These are phyloP conservation scores for Eclectus roratus DNA, from an alignment of 2,113 vertebrate genomes.

Conservation along the genomic window DNA sequence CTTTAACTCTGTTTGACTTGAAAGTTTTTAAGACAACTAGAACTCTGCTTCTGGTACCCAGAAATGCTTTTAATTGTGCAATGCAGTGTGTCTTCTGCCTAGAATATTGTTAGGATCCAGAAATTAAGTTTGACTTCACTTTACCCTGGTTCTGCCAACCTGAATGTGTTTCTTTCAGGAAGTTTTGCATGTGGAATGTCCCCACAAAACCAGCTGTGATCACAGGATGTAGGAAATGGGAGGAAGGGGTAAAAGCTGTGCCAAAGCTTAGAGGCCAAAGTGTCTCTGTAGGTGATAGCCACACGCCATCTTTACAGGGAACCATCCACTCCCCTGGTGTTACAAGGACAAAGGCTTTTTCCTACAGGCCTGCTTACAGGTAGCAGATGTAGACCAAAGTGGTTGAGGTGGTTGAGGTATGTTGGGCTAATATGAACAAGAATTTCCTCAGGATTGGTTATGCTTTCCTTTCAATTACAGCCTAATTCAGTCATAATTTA, in stretches of 20 bases:
- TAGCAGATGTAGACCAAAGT: not conserved
- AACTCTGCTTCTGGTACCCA: not conserved
- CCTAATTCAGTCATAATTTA: not conserved
- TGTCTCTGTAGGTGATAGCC: not conserved
- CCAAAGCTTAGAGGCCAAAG: not conserved
- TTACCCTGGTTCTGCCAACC: not conserved
- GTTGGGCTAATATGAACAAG: not conserved
- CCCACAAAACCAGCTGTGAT: not conserved
- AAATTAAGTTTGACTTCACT: not conserved
- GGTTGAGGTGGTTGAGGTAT: not conserved
- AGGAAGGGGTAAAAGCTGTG: not conserved
- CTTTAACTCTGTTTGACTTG: not conserved
- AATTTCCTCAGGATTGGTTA: not conserved
- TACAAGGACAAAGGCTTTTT: not conserved
- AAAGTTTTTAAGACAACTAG: not conserved
- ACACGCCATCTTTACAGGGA: not conserved
- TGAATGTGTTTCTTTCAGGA: not conserved
- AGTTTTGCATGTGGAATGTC: not conserved
- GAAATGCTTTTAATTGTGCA: not conserved
- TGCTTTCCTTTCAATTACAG: not conserved
- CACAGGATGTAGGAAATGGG: not conserved
- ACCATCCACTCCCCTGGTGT: not conserved
- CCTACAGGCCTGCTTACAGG: not conserved
- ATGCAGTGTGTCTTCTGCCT: not conserved
- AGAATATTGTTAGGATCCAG: not conserved